These are phyloP conservation scores for Drosophila melanogaster DNA, from an alignment of 1,140 invertebrate genomes.

Conservation along the genomic window Release_6_plus_ISO1_MT NT_033777.3:25862501-25863000, in stretches of 20 bases:
- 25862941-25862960: slow-evolving; percentile 2
- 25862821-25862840: background rate
- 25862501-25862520: slow-evolving; percentile 56
- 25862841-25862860: too few species aligned
- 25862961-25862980: background rate
- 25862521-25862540: slow-evolving; percentile 21
- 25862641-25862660: slow-evolving; percentile 16
- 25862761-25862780: slow-evolving; percentile 65
- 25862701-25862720: slow-evolving; percentile 48
- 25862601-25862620: slow-evolving; percentile 13
- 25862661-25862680: slow-evolving; percentile 47
- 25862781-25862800: background rate
- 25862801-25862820: background rate
- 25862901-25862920: too few species aligned
- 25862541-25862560: slow-evolving; percentile 25
- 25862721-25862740: slow-evolving; percentile 50
- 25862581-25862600: background rate
- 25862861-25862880: too few species aligned
- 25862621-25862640: slow-evolving; percentile 58
- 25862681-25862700: slow-evolving; percentile 41
- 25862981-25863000: slow-evolving; percentile 2
- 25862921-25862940: background rate
- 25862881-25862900: too few species aligned
- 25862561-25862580: slow-evolving; percentile 16
- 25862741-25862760: slow-evolving; percentile 58